Evolutionary conservation across 2,113 vertebrate genomes (phyloP).

Genomic region (Xyrauchen texanus): DNA sequence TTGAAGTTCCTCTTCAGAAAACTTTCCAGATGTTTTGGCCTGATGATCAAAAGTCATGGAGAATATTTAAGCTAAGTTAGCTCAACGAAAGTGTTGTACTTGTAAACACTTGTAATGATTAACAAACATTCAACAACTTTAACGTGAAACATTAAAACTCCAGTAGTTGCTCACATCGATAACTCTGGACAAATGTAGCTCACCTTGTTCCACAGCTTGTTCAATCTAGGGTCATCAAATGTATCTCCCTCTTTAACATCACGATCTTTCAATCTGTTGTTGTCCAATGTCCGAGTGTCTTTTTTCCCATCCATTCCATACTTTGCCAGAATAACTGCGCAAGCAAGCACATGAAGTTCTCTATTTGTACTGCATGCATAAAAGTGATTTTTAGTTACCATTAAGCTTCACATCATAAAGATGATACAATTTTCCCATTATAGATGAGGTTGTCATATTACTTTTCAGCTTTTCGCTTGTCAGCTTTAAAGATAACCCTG

Average conservation of each 20-base stretch:
- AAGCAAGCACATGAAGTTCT: background rate
- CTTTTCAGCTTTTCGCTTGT: too few species aligned
- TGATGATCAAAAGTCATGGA: conserved; percentile 53
- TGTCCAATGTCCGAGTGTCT: conserved; percentile 74
- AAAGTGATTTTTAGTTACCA: too few species aligned
- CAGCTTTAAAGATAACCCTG: too few species aligned
- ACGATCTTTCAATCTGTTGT: conserved; percentile 82
- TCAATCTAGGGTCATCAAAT: conserved; percentile 88
- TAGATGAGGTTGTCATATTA: too few species aligned
- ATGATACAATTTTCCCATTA: too few species aligned
- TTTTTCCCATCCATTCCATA: conserved; percentile 93
- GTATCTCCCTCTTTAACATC: conserved; percentile 73
- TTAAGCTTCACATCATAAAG: too few species aligned
- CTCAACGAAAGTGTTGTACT: background rate
- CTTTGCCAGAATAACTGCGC: conserved; percentile 89
- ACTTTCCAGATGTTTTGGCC: conserved; percentile 91
- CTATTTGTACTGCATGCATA: background rate
- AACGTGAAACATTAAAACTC: background rate
- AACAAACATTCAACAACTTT: background rate
- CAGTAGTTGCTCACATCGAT: background rate
- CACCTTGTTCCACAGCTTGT: conserved; percentile 97
- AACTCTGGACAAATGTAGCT: conserved; percentile 4
- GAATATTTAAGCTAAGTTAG: background rate
- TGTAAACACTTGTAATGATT: conserved; percentile 4
- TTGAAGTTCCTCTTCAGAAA: conserved; percentile 85